These are phyloP conservation scores for Camarhynchus parvulus DNA, from an alignment of 2,113 vertebrate species.

Conservation along the genomic window DNA sequence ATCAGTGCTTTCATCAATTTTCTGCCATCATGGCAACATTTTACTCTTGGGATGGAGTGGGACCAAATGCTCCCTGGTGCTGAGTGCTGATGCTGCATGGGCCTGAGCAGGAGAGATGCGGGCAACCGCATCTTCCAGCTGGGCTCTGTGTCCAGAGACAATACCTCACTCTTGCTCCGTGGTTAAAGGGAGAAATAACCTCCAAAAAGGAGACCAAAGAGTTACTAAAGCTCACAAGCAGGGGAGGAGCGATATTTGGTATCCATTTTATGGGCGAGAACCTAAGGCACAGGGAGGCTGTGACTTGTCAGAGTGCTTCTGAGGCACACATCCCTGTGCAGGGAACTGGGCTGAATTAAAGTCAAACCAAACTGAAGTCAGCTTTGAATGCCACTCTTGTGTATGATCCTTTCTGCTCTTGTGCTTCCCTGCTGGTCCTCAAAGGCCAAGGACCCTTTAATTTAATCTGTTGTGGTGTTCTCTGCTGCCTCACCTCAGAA, in stretches of 20 bases:
- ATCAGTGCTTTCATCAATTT: not conserved
- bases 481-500: not conserved
- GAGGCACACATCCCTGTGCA: not conserved
- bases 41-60: not conserved
- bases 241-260: not conserved
- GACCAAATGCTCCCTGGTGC: not conserved
- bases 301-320: not conserved
- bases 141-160: not conserved
- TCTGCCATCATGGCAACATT: not conserved
- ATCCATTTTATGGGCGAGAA: not conserved
- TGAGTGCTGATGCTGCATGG: not conserved
- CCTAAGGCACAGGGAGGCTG: not conserved
- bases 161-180: not conserved
- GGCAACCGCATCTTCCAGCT: not conserved
- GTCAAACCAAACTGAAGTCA: not conserved
- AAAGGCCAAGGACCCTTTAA: not conserved
- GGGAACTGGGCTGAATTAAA: not conserved
- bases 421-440: not conserved
- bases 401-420: not conserved
- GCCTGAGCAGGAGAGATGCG: not conserved
- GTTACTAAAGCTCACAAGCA: not conserved
- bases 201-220: not conserved
- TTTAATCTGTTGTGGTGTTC: not conserved
- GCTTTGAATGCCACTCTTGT: not conserved
- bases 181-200: not conserved